Evolutionary conservation across 2,113 vertebrate species (phyloP).

Genomic region (Myotis yumanensis): DNA sequence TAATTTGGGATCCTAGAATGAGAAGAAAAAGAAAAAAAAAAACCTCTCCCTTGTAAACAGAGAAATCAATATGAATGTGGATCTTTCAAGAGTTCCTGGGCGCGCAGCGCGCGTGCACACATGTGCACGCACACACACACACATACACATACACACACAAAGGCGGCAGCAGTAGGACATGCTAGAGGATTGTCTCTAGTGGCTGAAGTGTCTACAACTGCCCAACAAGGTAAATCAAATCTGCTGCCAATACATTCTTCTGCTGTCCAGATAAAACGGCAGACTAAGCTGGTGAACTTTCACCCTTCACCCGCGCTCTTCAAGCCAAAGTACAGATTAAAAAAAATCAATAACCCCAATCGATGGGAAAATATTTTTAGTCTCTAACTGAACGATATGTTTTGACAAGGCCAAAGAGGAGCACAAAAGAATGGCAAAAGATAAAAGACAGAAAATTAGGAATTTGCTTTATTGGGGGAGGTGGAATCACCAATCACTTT

Average conservation of each 20-base stretch:
- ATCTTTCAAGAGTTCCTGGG: constrained; percentile 76
- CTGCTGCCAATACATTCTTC: constrained; percentile 88
- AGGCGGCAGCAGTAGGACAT: constrained; percentile 77
- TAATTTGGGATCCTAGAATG: constrained; percentile 81
- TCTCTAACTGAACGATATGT: constrained; percentile 91
- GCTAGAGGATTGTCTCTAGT: constrained; percentile 80
- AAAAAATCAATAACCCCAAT: constrained; percentile 92
- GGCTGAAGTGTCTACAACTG: constrained; percentile 83
- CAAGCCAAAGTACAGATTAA: constrained; percentile 92
- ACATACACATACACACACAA: neutral
- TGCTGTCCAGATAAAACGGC: constrained; percentile 88
- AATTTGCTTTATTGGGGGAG: constrained; percentile 86
- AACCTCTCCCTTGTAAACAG: constrained; percentile 71
- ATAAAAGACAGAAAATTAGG: constrained; percentile 90
- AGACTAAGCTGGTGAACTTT: constrained; percentile 90
- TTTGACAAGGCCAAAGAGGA: constrained; percentile 88
- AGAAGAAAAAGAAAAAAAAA: neutral
- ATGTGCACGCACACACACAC: constrained; percentile 36
- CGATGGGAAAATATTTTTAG: constrained; percentile 92
- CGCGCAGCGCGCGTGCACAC: neutral
- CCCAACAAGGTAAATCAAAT: constrained; percentile 88
- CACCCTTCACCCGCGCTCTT: constrained; percentile 90
- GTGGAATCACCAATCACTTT: constrained; percentile 83
- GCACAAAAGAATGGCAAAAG: constrained; percentile 87
- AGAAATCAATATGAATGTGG: constrained; percentile 82